Evolutionary conservation across 2,797 vertebrate species (phyloP), one percentile per base, ranked within the genome.

Genomic region (Paramormyrops hopkinsi): DNA sequence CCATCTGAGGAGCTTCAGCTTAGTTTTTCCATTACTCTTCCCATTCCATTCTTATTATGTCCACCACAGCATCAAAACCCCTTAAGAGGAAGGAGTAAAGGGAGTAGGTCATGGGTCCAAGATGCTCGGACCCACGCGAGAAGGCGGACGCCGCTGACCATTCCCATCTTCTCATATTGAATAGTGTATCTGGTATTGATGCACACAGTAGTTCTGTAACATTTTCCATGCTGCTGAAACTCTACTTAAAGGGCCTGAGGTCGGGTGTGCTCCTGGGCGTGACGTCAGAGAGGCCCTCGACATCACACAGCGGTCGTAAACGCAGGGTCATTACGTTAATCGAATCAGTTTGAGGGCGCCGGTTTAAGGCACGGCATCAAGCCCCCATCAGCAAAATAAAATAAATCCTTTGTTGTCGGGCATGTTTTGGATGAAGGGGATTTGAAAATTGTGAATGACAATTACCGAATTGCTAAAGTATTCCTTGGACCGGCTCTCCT

Each of bases 21-120:
- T 87, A 87, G 53, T 83, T 83, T 87, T 88, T 22, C 44, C 54
- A 89, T 82, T 89, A 65, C 79, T 53, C 84, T 53, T n/a, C 65
- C 53, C 48, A 82, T 90, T 69, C 59, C 87, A 79, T 48, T 89
- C 48, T 62, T 87, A 62, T 59, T 88, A 87, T 65, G n/a, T 79
- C 41, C 50, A 69, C 44, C n/a, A 25, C 56, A 41, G 59, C 90
- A 51, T 48, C 87, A 87, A 37, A 87, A 44, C 53, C 44, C 83
- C 53, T 37, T 41, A 19, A 56, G 79, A 86, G n/a, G 29, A 33
- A 62, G 73, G 19, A 17, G 37, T 44, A 41, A 44, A 46, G 83
- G 79, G 8, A 54, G 89, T 14, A 44, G 87, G 73, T 8, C 41
- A 46, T 88, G 86, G 33, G 29, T 50, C 29, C 50, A 37, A 76